Conservation (phyloP, 2,113 vertebrate species). For the Cavia aperea region DNA sequence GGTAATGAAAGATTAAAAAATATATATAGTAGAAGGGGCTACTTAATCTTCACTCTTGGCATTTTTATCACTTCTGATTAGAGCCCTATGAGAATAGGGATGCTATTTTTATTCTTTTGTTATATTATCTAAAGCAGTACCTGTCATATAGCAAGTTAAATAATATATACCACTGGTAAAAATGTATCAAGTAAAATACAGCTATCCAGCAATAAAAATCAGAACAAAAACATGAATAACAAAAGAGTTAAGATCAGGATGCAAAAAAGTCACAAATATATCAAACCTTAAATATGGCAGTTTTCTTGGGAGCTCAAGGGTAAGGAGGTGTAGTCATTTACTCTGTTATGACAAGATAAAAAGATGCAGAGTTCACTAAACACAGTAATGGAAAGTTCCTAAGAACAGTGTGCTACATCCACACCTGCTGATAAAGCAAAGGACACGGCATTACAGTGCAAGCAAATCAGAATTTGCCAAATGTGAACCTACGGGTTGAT, state of each 20-base stretch:
- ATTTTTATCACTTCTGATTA: not conserved
- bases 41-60: not conserved
- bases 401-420: not conserved
- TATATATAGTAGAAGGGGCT: not conserved
- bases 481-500: not conserved
- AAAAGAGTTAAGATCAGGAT: not conserved
- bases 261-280: not conserved
- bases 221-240: not conserved
- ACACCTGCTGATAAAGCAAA: not conserved
- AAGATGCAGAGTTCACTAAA: not conserved
- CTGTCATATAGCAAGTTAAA: not conserved
- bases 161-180: not conserved
- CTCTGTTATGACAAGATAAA: not conserved
- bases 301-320: not conserved
- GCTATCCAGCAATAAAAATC: not conserved
- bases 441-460: not conserved
- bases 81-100: not conserved
- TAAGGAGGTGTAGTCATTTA: not conserved
- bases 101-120: not conserved
- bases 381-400: not conserved
- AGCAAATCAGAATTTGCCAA: not conserved
- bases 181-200: not conserved
- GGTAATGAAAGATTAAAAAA: not conserved
- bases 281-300: constrained; percentile 1
- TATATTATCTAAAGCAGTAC: not conserved